Base-by-base conservation (phyloP, 2,113 vertebrate genomes). In the Dermatemys mawii region DNA sequence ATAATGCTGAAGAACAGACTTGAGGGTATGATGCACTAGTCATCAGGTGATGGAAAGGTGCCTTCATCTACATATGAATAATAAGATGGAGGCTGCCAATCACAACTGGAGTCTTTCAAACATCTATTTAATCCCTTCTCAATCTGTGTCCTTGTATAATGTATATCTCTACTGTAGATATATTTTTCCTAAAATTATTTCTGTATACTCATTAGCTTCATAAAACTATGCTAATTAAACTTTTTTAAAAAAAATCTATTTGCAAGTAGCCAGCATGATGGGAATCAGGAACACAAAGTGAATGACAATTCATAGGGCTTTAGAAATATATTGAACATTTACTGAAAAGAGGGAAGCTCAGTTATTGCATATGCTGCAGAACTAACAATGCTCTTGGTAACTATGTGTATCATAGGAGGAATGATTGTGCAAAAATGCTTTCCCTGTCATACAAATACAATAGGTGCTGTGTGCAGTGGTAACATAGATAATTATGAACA, bases 401-500 rank as follows among this genome's bases (percentile, higher is more conserved):
- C 67, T 87, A 67, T 79, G 55, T 88, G 89, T 90, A 53, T 91
- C 67, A 89, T 22, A 21, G 90, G 17, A 90, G 35, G 32, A 78
- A 24, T 9, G 17, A 57, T 57, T 55, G n/a, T 90, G 67, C 10
- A 89, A 86, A 90, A 97, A 94, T 92, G 38, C 22, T 87, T 81
- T 90, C 29, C n/a, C 67, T 73, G 38, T 75, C 67, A n/a, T 91
- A 53, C 26, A 84, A 89, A 88, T 88, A 91, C 51, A 46, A 57
- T 89, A 81, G 73, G 27, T 86, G 55, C 76, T 88, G 79, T 70
- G 9, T 22, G 19, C 78, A 92, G 84, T 90, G 87, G 94, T 67
- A 94, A 82, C 84, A 32, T 38, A 90, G 92, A 54, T 81, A 57
- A 60, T 91, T 94, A 41, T 84, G 82, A 91, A 80, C 41, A 22